phyloP scores from a whole-genome alignment of 2,888 invertebrate genomes.

The Dicyrtoma fusca region DNA sequence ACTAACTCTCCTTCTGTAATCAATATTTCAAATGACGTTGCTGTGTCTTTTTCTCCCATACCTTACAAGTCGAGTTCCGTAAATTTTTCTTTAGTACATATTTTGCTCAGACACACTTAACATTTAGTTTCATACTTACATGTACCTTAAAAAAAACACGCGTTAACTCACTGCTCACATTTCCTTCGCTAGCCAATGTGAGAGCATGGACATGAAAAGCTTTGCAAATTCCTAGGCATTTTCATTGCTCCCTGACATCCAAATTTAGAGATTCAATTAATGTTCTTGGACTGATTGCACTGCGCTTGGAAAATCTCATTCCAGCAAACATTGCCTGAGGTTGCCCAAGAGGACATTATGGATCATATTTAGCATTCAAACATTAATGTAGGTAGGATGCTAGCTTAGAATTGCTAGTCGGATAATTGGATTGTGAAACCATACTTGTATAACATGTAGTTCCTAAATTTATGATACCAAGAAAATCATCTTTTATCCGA shows the following conservation, averaged over 20 bases:
- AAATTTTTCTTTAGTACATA: constrained; percentile 59
- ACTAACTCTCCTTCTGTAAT: constrained; percentile 66
- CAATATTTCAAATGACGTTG: constrained; percentile 65
- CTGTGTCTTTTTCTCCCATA: constrained; percentile 63
- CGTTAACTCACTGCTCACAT: constrained; percentile 27
- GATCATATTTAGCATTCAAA: constrained; percentile 58
- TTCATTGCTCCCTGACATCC: constrained; percentile 62
- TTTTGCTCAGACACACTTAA: constrained; percentile 44
- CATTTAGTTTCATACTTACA: constrained; percentile 49
- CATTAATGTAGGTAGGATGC: constrained; percentile 60
- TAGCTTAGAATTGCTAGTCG: constrained; percentile 66
- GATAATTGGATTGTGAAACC: constrained; percentile 67
- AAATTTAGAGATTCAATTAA: constrained; percentile 65
- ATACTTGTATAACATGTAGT: constrained; percentile 70
- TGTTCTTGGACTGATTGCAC: constrained; percentile 65
- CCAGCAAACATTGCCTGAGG: constrained; percentile 67
- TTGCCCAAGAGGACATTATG: constrained; percentile 63
- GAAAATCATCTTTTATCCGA: constrained; percentile 63
- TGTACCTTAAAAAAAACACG: constrained; percentile 42
- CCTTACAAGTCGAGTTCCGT: constrained; percentile 68
- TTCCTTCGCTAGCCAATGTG: constrained; percentile 37
- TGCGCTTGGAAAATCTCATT: constrained; percentile 64
- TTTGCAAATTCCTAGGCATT: constrained; percentile 65
- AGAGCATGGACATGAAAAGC: constrained; percentile 61
- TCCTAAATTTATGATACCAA: constrained; percentile 67